Percentiles rank a stretch among this genome's conserved stretches.
Evolutionary conservation across 2,888 invertebrate genomes (phyloP).

Genomic region (Pollenia labialis): DNA sequence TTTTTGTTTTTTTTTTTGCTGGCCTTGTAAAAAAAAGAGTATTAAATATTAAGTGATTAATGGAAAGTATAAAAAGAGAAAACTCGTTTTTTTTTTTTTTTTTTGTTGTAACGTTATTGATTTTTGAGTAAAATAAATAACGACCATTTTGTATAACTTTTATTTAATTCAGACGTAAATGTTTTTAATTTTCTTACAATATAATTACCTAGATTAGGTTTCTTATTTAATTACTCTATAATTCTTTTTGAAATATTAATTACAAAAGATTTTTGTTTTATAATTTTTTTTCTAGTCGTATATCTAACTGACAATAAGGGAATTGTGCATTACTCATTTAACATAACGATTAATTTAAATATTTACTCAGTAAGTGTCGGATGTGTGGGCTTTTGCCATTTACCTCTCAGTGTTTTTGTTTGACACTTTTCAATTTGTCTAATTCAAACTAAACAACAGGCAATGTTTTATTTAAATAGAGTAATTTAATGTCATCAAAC

Average conservation of each 20-base stretch:
- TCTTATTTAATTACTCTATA: too few species aligned
- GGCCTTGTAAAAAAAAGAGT: slow-evolving; percentile 1
- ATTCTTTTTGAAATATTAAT: too few species aligned
- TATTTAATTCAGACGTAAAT: too few species aligned
- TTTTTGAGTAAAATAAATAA: too few species aligned
- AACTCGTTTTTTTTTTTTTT: too few species aligned
- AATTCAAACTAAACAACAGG: slow-evolving; percentile 12
- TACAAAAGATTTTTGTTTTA: too few species aligned
- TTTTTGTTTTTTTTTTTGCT: not conserved
- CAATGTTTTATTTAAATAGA: slow-evolving; percentile 49
- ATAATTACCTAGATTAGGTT: too few species aligned
- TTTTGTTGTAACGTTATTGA: too few species aligned
- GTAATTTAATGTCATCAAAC: slow-evolving; percentile 38
- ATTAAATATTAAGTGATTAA: not conserved
- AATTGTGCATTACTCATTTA: not conserved
- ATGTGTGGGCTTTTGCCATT: not conserved
- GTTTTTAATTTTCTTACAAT: too few species aligned
- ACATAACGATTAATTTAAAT: slow-evolving; percentile 34
- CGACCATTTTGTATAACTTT: too few species aligned
- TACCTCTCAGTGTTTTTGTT: slow-evolving; percentile 48
- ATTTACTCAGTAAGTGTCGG: not conserved
- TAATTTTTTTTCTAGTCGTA: too few species aligned
- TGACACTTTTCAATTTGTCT: slow-evolving; percentile 54
- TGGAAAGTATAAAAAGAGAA: not conserved
- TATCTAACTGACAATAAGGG: too few species aligned